phyloP scores from a whole-genome alignment of 2,113 vertebrate species.

The Neogale vison region DNA sequence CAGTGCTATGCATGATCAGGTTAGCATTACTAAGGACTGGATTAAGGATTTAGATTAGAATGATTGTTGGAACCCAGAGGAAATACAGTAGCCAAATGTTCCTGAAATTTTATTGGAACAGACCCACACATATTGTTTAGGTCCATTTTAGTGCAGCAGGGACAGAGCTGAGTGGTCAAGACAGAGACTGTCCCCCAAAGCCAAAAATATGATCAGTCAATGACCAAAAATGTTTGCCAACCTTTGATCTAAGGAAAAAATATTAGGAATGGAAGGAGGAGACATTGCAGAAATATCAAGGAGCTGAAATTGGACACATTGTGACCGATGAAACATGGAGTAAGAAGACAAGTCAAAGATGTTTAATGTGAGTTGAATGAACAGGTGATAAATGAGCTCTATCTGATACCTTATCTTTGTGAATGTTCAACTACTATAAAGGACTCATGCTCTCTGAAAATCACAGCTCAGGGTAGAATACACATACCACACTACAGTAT shows the following conservation, averaged over 20 bases:
- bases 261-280: background rate
- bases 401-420: background rate
- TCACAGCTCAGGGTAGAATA: background rate
- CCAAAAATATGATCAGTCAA: background rate
- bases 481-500: background rate
- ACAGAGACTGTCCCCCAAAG: background rate
- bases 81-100: background rate
- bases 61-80: background rate
- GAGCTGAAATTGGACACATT: background rate
- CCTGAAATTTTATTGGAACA: background rate
- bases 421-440: background rate
- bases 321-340: background rate
- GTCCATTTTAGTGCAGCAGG: rapidly evolving
- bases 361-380: background rate
- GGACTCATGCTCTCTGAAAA: background rate
- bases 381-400: background rate
- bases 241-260: background rate
- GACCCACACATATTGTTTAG: background rate
- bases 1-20: background rate
- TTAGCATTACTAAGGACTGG: background rate
- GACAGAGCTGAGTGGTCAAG: background rate
- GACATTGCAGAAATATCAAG: background rate
- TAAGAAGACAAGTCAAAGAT: background rate
- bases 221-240: background rate
- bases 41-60: background rate